Evolutionary conservation across 2,797 vertebrate species (phyloP), one percentile per base, ranked within the genome.

Genomic region (Acridotheres tristis): DNA sequence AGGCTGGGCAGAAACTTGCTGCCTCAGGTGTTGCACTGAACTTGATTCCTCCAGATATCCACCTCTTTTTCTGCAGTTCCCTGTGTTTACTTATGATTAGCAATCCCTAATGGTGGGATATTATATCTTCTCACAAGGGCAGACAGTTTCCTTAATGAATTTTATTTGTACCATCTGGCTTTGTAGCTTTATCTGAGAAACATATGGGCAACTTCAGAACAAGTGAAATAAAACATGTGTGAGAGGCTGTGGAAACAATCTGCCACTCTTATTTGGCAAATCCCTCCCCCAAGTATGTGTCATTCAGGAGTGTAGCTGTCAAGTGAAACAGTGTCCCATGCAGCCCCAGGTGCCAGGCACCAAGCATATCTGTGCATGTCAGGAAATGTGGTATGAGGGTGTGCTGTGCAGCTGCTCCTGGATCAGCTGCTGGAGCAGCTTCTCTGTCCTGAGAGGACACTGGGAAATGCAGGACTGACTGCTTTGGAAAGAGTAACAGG

Each of bases 151-250:
- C 0, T 67, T 80, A 67, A 61, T 9, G 16, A 47, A 5, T 85
- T 94, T 88, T 89, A 55, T 80, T 94, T 73, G 53, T 55, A 63
- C 63, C 82, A 87, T 85, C 55, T 94, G 91, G 34, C 40, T 82
- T 85, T 53, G 47, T n/a, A 58, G 36, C 17, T 90, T 81, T 86
- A 88, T 79, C 48, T 85, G 45, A 76, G 54, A 34, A 92, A 63
- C 85, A 74, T 51, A 92, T n/a, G 38, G 54, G 29, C 19, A 85
- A 55, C 38, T 77, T 90, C 74, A 69, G 42, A 81, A 82, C 17
- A 76, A 79, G 55, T 58, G 72, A 83, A 86, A 93, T 47, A 81
- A 92, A 93, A 82, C 14, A 43, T 10, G 29, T 38, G 40, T 48
- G 85, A 45, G 36, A 85, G 48, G 55, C 67, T 74, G 67, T 53